Evolutionary conservation across 1,140 invertebrate genomes (phyloP).

Genomic region (Tetramorium simillimum): DNA sequence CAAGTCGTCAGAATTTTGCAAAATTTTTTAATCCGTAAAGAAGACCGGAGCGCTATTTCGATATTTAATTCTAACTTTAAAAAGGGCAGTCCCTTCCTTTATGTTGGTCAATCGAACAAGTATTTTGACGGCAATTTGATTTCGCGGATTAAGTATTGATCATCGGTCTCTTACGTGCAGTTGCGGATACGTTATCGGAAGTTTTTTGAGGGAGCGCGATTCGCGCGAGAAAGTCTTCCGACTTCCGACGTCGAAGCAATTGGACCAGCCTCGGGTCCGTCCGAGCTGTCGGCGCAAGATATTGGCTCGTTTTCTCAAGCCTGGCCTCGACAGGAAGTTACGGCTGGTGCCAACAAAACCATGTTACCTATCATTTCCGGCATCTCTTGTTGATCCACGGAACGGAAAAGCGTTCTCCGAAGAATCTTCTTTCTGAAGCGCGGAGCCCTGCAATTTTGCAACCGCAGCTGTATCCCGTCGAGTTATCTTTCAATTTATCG

Average conservation of each 20-base stretch:
- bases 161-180: constrained; percentile 29
- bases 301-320: constrained; percentile 65
- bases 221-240: constrained; percentile 55
- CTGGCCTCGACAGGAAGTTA: constrained; percentile 75
- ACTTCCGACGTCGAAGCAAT: constrained; percentile 68
- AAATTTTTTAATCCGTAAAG: background rate
- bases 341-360: constrained; percentile 65
- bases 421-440: background rate
- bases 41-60: background rate
- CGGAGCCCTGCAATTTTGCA: background rate
- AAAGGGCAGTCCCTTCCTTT: background rate
- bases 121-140: background rate
- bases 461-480: background rate
- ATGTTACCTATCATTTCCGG: constrained; percentile 63
- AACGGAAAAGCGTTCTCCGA: background rate
- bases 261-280: constrained; percentile 30
- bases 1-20: background rate
- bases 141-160: background rate
- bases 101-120: background rate
- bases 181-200: constrained; percentile 50
- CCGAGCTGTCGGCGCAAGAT: constrained; percentile 71
- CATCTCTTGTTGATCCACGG: constrained; percentile 29
- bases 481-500: background rate
- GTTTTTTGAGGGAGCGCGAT: constrained; percentile 17
- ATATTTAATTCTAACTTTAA: background rate